Percentiles rank a stretch among this genome's conserved stretches.
phyloP scores from a whole-genome alignment of 2,113 vertebrate genomes.

The Oostethus manadensis region DNA sequence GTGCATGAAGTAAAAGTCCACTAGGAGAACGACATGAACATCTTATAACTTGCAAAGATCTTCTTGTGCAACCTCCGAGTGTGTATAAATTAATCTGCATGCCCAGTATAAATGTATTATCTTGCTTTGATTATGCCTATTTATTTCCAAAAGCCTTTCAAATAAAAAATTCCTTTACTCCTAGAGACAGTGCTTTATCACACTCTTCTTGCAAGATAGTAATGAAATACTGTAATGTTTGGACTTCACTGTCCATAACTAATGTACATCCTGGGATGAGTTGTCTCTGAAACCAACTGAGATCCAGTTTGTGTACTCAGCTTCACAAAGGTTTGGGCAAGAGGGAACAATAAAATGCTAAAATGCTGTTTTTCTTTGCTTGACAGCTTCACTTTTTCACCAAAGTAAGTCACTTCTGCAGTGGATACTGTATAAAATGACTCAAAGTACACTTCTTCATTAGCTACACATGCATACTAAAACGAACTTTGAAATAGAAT shows the following conservation, averaged over 20 bases:
- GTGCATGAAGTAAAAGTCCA: not conserved
- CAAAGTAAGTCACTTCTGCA: not conserved
- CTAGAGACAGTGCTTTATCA: no score
- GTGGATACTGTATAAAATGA: not conserved
- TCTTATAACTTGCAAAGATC: not conserved
- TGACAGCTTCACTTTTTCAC: not conserved
- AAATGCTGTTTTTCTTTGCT: not conserved
- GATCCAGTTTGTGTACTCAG: not conserved
- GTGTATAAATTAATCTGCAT: conserved; percentile 14
- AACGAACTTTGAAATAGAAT: not conserved
- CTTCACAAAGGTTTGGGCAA: not conserved
- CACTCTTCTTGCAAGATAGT: no score
- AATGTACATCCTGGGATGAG: not conserved
- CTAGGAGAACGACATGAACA: not conserved
- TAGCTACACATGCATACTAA: not conserved
- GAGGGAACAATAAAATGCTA: not conserved
- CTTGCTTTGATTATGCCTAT: no score
- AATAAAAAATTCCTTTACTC: no score
- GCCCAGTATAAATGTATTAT: no score
- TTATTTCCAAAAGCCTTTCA: no score
- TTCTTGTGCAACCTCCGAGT: conserved; percentile 18
- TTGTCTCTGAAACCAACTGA: not conserved
- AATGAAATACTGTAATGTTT: conserved; percentile 1
- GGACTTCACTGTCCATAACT: not conserved
- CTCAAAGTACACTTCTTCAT: no score